A percentile compares a stretch with the other conserved stretches of the same genome.
These are phyloP conservation scores for Notothenia rossii DNA, from an alignment of 2,113 vertebrate species.

Conservation along the genomic window DNA sequence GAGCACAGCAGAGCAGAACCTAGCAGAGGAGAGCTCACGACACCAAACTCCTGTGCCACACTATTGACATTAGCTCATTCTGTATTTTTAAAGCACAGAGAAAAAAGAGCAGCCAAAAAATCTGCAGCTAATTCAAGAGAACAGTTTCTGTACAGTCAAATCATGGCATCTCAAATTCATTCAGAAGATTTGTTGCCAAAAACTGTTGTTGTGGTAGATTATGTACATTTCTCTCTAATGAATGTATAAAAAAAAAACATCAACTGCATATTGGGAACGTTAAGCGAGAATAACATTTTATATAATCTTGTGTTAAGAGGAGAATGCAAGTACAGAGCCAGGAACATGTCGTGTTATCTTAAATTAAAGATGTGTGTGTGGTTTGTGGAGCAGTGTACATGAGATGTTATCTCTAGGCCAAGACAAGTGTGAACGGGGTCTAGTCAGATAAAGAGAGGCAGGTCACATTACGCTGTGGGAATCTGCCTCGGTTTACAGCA, in stretches of 20 bases:
- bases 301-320: neutral
- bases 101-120: neutral
- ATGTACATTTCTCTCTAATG: neutral
- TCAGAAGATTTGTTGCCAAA: neutral
- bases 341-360: slow-evolving; percentile 58
- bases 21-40: slow-evolving; percentile 41
- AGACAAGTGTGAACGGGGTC: slow-evolving; percentile 48
- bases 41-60: slow-evolving; percentile 39
- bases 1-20: slow-evolving; percentile 64
- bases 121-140: neutral
- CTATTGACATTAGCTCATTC: slow-evolving; percentile 24
- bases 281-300: neutral
- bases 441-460: slow-evolving; percentile 51
- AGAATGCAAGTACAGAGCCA: slow-evolving; percentile 49
- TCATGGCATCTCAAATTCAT: neutral
- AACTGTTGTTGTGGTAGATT: neutral
- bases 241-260: neutral
- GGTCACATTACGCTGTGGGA: slow-evolving; percentile 53
- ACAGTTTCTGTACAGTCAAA: neutral
- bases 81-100: slow-evolving; percentile 6
- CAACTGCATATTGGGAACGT: too few relatives aligned
- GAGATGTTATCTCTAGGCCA: slow-evolving; percentile 66
- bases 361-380: slow-evolving; percentile 67
- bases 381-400: slow-evolving; percentile 72
- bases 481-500: slow-evolving; percentile 38